Evolutionary conservation across 2,797 vertebrate genomes (phyloP), one percentile per base, ranked within the genome.

Genomic region (Florisuga fusca): DNA sequence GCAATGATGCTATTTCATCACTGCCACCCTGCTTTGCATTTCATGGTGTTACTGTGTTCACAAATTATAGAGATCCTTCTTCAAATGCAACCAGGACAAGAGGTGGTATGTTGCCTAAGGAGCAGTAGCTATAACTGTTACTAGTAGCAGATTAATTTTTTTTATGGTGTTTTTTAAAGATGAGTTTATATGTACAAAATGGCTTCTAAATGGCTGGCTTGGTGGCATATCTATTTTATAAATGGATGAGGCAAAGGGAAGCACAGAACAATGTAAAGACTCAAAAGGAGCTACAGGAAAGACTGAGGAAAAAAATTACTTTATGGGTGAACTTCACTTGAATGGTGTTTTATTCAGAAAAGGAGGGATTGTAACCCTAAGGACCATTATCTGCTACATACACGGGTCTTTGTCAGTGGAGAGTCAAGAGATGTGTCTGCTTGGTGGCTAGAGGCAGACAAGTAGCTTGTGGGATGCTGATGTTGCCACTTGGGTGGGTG

Each of bases 181-280:
- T 84, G 54, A 45, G 21, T 87, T 84, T 92, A 55, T 79, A 48
- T 26, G 31, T 73, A 71, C 63, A 92, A 84, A 95, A 89, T 77
- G 63, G n/a, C 53, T 91, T 91, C 61, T 93, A 93, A 95, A 90
- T 45, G 41, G 14, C 43, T 91, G 22, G 4, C 94, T 95, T 91
- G 87, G 77, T 21, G 46, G 26, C 46, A 26, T 62, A 45, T 5
- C 1, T 77, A 50, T 22, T 90, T 82, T 27, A 41, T 84, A 73
- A 94, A 88, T 21, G 64, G n/a, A 71, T 83, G 74, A 96, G 84
- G 78, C 72, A 79, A 87, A 77, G 59, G 76, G 87, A 88, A 79
- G 12, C 17, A 10, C 10, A 17, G 58, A 88, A 78, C 73, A 94
- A 72, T 68, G 36, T 17, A 23, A 85, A 62, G 50, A 34, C 34